Conservation (phyloP, 1,140 invertebrate genomes). For the Drosophila subobscura region DNA sequence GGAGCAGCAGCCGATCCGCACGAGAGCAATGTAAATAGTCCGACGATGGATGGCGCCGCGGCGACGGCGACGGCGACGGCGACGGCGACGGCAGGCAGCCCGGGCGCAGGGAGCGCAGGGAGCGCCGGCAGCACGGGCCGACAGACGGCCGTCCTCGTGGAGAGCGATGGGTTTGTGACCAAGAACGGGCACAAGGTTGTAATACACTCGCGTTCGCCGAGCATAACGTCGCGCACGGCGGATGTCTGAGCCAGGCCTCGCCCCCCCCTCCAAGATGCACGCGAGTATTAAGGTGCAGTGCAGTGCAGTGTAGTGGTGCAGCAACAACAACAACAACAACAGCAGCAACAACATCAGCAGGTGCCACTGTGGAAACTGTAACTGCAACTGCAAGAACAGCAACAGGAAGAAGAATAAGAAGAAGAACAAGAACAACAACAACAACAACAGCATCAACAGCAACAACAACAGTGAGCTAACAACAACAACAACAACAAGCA, state of each 20-base stretch:
- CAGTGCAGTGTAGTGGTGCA: constrained; percentile 33
- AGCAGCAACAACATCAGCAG: constrained; percentile 31
- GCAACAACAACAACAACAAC: constrained; percentile 51
- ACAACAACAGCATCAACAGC: constrained; percentile 46
- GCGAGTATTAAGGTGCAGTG: constrained; percentile 75
- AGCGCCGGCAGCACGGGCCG: constrained; percentile 83
- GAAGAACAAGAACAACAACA: constrained; percentile 63
- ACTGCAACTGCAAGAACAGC: constrained; percentile 37
- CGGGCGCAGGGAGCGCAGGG: constrained; percentile 63
- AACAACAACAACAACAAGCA: constrained; percentile 53
- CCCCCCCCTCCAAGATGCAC: constrained; percentile 85
- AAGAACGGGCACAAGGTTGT: constrained; percentile 95
- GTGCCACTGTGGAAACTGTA: constrained; percentile 16
- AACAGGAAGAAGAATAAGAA: constrained; percentile 49
- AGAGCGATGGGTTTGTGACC: constrained; percentile 91
- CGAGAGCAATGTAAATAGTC: constrained; percentile 73
- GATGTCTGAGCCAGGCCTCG: constrained; percentile 90
- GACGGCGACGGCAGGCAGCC: constrained; percentile 57
- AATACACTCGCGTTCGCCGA: constrained; percentile 93
- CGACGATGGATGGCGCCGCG: constrained; percentile 35
- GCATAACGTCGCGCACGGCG: constrained; percentile 90
- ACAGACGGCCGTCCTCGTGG: constrained; percentile 91
- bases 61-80: constrained; percentile 18
- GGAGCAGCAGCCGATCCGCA: constrained; percentile 18
- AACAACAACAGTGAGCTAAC: constrained; percentile 37